Conservation (phyloP, 2,888 invertebrate genomes). For the Raillietiella orientalis region DNA sequence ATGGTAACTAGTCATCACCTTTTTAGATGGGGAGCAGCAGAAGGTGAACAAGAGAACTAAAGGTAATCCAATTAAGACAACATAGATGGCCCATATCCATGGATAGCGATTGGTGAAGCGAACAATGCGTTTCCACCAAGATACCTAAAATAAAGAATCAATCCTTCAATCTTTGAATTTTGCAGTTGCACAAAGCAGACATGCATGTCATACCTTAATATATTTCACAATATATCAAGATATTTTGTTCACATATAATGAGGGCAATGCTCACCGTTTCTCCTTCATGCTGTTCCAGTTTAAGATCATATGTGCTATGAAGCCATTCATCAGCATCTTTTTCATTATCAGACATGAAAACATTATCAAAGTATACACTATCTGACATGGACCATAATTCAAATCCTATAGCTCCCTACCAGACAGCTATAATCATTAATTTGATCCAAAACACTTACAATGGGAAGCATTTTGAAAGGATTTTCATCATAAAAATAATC, state of each 20-base stretch:
- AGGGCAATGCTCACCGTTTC: constrained; percentile 57
- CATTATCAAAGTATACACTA: constrained; percentile 74
- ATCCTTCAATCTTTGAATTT: background rate
- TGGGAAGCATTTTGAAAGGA: constrained; percentile 63
- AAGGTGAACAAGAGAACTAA: constrained; percentile 44
- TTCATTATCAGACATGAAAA: constrained; percentile 56
- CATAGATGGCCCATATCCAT: constrained; percentile 61
- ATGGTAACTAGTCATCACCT: background rate
- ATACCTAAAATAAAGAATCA: constrained; percentile 25
- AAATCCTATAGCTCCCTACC: constrained; percentile 61
- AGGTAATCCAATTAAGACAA: constrained; percentile 39
- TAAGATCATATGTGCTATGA: constrained; percentile 44
- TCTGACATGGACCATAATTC: constrained; percentile 98
- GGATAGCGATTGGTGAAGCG: constrained; percentile 51
- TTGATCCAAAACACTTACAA: constrained; percentile 27
- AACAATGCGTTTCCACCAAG: constrained; percentile 35
- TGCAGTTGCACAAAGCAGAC: too few relatives aligned
- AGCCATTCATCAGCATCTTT: constrained; percentile 45
- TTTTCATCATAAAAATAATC: constrained; percentile 61
- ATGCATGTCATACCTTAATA: too few relatives aligned
- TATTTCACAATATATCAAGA: too few relatives aligned
- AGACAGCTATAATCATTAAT: constrained; percentile 2
- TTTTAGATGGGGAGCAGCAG: constrained; percentile 22
- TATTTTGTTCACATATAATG: too few relatives aligned
- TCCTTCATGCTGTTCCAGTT: constrained; percentile 39